Evolutionary conservation across 2,888 invertebrate genomes (phyloP).

Genomic region (Rotaria magnacalcarata): DNA sequence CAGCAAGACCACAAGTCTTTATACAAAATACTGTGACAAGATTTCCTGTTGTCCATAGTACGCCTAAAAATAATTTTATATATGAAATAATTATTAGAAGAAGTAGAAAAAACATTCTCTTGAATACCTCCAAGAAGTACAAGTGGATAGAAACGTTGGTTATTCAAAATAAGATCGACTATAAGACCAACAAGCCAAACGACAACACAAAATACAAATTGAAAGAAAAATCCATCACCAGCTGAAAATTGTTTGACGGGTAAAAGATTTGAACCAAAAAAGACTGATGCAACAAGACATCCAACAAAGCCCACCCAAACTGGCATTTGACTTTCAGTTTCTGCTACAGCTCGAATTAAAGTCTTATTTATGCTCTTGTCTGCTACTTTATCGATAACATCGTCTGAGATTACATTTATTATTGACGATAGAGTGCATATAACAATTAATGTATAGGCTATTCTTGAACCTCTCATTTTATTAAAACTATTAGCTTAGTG

Average conservation of each 20-base stretch:
- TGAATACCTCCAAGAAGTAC: slow-evolving; percentile 61
- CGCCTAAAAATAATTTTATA: background rate
- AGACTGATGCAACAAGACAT: slow-evolving; percentile 57
- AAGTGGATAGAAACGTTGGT: slow-evolving; percentile 60
- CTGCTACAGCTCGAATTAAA: background rate
- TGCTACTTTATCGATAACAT: background rate
- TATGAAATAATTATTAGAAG: background rate
- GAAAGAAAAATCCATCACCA: slow-evolving; percentile 62
- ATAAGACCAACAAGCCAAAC: slow-evolving; percentile 58
- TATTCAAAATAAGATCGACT: slow-evolving; percentile 54
- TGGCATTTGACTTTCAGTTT: background rate
- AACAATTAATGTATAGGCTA: background rate
- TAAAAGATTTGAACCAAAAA: slow-evolving; percentile 61
- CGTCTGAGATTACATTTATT: background rate
- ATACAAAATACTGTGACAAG: slow-evolving; percentile 61
- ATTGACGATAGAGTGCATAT: background rate
- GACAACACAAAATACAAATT: slow-evolving; percentile 59
- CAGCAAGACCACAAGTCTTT: slow-evolving; percentile 60
- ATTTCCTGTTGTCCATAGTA: slow-evolving; percentile 54
- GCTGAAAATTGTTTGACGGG: slow-evolving; percentile 60
- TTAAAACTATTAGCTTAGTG: background rate
- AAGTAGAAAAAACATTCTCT: slow-evolving; percentile 59
- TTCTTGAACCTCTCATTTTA: background rate
- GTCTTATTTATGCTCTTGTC: background rate
- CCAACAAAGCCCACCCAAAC: background rate